Conservation (phyloP, 2,888 invertebrate species). For the Drosophila meridionalis region DNA sequence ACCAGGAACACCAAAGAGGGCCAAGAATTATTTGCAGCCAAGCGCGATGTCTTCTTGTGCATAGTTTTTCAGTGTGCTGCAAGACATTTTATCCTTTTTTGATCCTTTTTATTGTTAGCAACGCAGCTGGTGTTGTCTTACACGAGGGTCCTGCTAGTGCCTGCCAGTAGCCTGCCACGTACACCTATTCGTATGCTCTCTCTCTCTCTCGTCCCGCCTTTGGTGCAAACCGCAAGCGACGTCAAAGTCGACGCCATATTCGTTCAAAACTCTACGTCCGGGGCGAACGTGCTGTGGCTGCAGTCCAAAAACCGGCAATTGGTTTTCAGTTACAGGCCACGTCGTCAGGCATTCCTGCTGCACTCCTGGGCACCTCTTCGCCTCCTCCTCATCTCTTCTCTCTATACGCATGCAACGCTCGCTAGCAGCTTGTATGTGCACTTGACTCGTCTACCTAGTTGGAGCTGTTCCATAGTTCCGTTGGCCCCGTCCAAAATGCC, state of each 20-base stretch:
- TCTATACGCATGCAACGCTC: constrained; percentile 6
- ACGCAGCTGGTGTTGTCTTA: constrained; percentile 73
- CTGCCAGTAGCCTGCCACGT: neutral
- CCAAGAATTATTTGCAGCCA: constrained; percentile 23
- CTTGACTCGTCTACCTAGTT: constrained; percentile 46
- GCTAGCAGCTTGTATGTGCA: constrained; percentile 10
- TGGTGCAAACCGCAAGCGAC: constrained; percentile 44
- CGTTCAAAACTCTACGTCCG: constrained; percentile 17
- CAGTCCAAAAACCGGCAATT: constrained; percentile 62
- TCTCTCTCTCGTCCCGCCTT: neutral
- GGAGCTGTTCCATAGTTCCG: constrained; percentile 15
- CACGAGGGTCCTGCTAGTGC: constrained; percentile 16
- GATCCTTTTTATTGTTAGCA: constrained; percentile 70
- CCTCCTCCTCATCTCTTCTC: too few relatives aligned
- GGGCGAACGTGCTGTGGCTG: constrained; percentile 62
- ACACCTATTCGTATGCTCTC: neutral
- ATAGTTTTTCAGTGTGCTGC: constrained; percentile 32
- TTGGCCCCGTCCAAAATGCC: constrained; percentile 4
- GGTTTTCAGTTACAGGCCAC: constrained; percentile 62
- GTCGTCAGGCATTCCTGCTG: neutral
- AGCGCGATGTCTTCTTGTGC: constrained; percentile 42
- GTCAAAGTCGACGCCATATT: constrained; percentile 25
- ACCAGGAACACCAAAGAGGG: constrained; percentile 22
- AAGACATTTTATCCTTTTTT: constrained; percentile 68
- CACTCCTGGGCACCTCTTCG: neutral